phyloP scores from a whole-genome alignment of 2,797 vertebrate species.

The Microctenopoma lineatum region DNA sequence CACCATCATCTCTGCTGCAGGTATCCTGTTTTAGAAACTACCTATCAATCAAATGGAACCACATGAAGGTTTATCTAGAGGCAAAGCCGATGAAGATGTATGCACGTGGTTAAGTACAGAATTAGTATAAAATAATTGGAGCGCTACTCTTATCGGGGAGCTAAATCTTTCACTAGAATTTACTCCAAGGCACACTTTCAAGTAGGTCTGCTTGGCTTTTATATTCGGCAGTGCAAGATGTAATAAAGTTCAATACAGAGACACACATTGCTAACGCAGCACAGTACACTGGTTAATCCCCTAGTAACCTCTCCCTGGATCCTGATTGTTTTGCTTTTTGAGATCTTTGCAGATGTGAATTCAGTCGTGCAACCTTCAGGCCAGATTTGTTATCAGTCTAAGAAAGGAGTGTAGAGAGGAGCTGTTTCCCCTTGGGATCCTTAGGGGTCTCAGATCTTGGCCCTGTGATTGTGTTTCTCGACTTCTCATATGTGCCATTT shows the following conservation, averaged over 20 bases:
- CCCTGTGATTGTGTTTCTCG: constrained; percentile 28
- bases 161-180: constrained; percentile 13
- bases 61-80: constrained; percentile 67
- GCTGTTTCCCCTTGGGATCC: constrained; percentile 15
- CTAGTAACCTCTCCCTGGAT: neutral
- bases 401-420: constrained; percentile 9
- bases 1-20: constrained; percentile 59
- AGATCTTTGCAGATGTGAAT: constrained; percentile 23
- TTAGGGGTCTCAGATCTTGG: constrained; percentile 20
- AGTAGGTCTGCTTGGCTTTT: constrained; percentile 1
- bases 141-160: constrained; percentile 5
- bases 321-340: constrained; percentile 12
- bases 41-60: constrained; percentile 59
- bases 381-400: constrained; percentile 36
- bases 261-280: neutral
- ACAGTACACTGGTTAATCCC: constrained; percentile 15
- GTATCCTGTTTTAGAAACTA: constrained; percentile 67
- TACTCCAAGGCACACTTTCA: constrained; percentile 6
- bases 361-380: constrained; percentile 12
- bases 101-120: constrained; percentile 48
- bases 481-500: constrained; percentile 26
- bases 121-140: constrained; percentile 65
- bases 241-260: neutral
- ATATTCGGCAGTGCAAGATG: neutral
- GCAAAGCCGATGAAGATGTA: constrained; percentile 63